Base-by-base conservation (phyloP, 2,888 invertebrate genomes). In the Fabriciana adippe region DNA sequence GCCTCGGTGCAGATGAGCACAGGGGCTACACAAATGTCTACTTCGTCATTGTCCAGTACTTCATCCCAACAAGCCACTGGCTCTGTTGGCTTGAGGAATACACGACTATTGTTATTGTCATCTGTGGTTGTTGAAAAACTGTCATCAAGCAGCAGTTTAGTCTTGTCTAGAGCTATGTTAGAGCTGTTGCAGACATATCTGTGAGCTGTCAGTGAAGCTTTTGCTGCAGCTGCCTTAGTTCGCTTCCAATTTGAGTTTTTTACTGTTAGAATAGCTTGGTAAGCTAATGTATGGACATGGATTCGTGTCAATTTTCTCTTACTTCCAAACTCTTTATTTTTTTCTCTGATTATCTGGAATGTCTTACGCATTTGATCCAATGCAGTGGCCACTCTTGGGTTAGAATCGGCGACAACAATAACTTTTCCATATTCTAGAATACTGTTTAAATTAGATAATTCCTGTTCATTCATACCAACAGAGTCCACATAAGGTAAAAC, bases 391-490 rank as follows among this genome's bases (percentile, higher is more conserved):
- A 97, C 94, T 76, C 97, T 93, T 0, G 97, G 97, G 79, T 96
- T 95, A 8, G 96, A 95, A 80, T 97, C 96, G 0, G 96, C 94
- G 0, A 96, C 94, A 8, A 96, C 88, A 31, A 95, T 95, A 8
- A 97, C 94, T 76, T 95, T 94, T 3, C 96, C 96, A 78, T 94
- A 92, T 70, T 94, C 93, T 63, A 97, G 85, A 4, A 96, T 94
- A 81, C 95, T 95, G 69, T 95, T 93, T 11, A 97, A 85, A 87
- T 97, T 97, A 0, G 96, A 94, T 64, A 97, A 88, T 86, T 97
- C 97, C 86, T 97, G 97, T 81, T 97, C 97, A 79, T 97, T 97
- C 97, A 97, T 97, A 3, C 97, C 97, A 4, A 97, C 90, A 0
- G 97, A 97, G 81, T 97, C 96, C 0, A 96, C 94, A 79, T 94